Evolutionary conservation across 2,888 invertebrate genomes (phyloP).

Genomic region (Crepidodera aurea): DNA sequence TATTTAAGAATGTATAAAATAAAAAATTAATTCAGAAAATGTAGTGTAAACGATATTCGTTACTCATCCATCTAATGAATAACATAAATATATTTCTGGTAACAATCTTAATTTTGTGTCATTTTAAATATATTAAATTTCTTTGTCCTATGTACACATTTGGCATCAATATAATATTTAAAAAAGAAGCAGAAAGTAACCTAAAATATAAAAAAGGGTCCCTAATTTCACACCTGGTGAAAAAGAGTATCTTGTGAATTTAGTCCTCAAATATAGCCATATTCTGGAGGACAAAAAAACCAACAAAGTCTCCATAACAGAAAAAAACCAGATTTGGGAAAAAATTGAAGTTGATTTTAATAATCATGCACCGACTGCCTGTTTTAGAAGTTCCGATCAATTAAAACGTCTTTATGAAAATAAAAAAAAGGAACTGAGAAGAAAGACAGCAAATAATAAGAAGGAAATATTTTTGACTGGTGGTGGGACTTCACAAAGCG

Average conservation of each 20-base stretch:
- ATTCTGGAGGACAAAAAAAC: background rate
- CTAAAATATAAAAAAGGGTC: background rate
- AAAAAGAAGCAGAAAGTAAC: background rate
- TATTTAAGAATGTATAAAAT: too few relatives aligned
- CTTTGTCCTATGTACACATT: too few relatives aligned
- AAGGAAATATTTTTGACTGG: background rate
- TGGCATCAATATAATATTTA: too few relatives aligned
- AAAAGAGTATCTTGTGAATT: too few relatives aligned
- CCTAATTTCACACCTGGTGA: background rate
- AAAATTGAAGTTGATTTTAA: background rate
- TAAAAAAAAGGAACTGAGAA: background rate
- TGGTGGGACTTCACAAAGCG: background rate
- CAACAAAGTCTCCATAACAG: background rate
- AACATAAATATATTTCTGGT: too few relatives aligned
- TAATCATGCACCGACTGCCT: background rate
- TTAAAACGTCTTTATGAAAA: background rate
- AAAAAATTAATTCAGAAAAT: too few relatives aligned
- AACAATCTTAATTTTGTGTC: too few relatives aligned
- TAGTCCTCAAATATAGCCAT: too few relatives aligned
- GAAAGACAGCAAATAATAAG: background rate
- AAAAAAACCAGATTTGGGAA: too few relatives aligned
- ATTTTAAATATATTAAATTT: too few relatives aligned
- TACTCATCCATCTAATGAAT: too few relatives aligned
- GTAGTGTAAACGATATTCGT: too few relatives aligned
- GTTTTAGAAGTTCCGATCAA: background rate